Base-by-base conservation (phyloP, 2,888 invertebrate species). In the Xylophagus ater region DNA sequence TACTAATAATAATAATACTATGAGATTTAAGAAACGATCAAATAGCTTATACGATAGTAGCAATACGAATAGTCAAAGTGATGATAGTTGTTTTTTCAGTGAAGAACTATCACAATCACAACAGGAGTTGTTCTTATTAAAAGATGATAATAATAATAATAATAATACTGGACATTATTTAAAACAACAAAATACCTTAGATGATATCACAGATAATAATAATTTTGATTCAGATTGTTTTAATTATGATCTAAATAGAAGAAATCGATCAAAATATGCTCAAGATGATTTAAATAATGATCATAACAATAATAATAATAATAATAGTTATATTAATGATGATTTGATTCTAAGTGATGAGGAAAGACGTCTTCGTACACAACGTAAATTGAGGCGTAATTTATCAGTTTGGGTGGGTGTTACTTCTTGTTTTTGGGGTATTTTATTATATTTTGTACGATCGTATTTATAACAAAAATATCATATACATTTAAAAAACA, bases 341-440 rank as follows among this genome's bases (percentile, higher is more conserved):
- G n/a, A n/a, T n/a, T 13, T 12, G 12, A 26, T 5, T 26, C n/a
- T 3, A 26, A 26, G 14, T 14, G 19, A 7, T 8, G 33, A 33
- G n/a, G 13, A 17, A 8, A 10, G 18, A 7, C 28, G 41, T 31
- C 15, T n/a, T 10, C 26, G 24, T 42, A 48, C 37, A 40, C 36
- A 30, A 38, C 36, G 17, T 37, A 47, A 45, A 34, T 37, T 43
- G 24, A 45, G 44, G 34, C 47, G 47, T 41, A 74, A 76, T 56
- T 65, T 85, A 71, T 85, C 86, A 57, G 71, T 86, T 67, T 79
- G 85, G 75, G 78, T 87, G 71, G 87, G 88, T 67, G 78, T 87
- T 65, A 85, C 86, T 61, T 85, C 85, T 63, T 87, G 86, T 73
- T 73, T 88, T 67, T 86, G 86, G 84, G 87, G 86, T 64, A 70